Evolutionary conservation across 2,113 vertebrate genomes (phyloP), one percentile per base, ranked within the genome.

Genomic region (Platichthys flesus): DNA sequence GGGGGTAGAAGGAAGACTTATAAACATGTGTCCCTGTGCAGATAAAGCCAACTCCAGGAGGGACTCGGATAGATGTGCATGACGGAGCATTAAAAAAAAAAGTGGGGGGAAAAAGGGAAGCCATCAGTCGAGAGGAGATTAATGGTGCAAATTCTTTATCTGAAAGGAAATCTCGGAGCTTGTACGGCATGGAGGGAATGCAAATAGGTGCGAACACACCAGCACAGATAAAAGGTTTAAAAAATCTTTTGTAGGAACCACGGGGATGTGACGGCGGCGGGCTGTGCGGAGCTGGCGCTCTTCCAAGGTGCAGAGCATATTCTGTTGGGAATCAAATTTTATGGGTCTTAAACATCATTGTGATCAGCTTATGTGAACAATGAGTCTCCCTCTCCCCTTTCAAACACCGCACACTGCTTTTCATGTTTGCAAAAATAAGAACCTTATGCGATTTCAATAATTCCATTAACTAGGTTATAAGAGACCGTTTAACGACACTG

Each of bases 311-410:
- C 88, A 82, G 68, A 71, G 83, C 65, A 81, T 88, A 90, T 89
- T 91, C 85, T 81, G 52, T 72, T 52, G 85, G 74, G 82, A 91
- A 91, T 91, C 83, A 83, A 83, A 91, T 91, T 90, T 88, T 81
- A 92, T 86, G 90, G 89, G 71, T 90, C 90, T 91, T 90, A 89
- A 88, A 88, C 78, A 84, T 92, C 78, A 89, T 86, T 91, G 91
- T 90, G 81, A 81, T 66, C 69, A 87, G 83, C 85, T 91, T 91
- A 89, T 80, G 72, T 72, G 82, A 89, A 92, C 89, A 91, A 93
- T 87, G 87, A 60, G 60, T 83, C 75, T 62, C 47, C 21, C 78
- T 80, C 65, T 74, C 67, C 64, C 65, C 64, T 82, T 71, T 87
- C 16, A 90, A 80, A 62, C 55, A 67, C 75, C 55, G 67, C 74